phyloP scores from a whole-genome alignment of 92 coral and sea anemone genomes.

The Zoanthus sansibaricus region DNA sequence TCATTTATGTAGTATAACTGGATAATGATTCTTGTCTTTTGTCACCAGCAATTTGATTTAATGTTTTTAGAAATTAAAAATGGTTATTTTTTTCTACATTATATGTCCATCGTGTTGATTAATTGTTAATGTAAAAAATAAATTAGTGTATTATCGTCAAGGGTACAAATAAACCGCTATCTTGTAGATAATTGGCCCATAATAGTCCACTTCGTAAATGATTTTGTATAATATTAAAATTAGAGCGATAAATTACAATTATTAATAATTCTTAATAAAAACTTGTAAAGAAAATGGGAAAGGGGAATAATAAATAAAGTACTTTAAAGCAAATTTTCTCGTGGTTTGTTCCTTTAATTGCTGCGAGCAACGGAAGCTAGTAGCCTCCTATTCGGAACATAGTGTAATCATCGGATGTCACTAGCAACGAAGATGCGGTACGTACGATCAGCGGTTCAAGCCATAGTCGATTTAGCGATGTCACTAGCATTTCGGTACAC shows the following conservation, averaged over 20 bases:
- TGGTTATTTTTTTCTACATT: slow-evolving; percentile 15
- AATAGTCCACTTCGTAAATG: background rate
- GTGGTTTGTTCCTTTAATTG: background rate
- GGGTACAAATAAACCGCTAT: slow-evolving; percentile 3
- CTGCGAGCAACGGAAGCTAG: background rate
- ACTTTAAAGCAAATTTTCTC: background rate
- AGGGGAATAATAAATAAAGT: slow-evolving; percentile 18
- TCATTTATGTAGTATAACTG: background rate
- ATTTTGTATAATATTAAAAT: slow-evolving; percentile 29
- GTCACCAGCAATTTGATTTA: background rate
- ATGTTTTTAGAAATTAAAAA: background rate
- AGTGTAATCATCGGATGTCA: too few relatives aligned
- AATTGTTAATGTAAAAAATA: slow-evolving; percentile 20
- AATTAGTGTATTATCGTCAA: slow-evolving; percentile 16
- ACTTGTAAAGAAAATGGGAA: background rate
- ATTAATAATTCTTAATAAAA: slow-evolving; percentile 1
- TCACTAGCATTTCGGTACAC: too few relatives aligned
- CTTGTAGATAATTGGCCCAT: slow-evolving; percentile 10
- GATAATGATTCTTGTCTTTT: background rate
- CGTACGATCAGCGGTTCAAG: too few relatives aligned
- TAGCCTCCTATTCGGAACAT: too few relatives aligned
- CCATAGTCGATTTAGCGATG: too few relatives aligned
- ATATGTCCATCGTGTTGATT: background rate
- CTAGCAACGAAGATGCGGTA: too few relatives aligned
- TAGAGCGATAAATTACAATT: slow-evolving; percentile 26